These are phyloP conservation scores for Oegoconia quadripuncta DNA, from an alignment of 2,888 invertebrate genomes.

Conservation along the genomic window DNA sequence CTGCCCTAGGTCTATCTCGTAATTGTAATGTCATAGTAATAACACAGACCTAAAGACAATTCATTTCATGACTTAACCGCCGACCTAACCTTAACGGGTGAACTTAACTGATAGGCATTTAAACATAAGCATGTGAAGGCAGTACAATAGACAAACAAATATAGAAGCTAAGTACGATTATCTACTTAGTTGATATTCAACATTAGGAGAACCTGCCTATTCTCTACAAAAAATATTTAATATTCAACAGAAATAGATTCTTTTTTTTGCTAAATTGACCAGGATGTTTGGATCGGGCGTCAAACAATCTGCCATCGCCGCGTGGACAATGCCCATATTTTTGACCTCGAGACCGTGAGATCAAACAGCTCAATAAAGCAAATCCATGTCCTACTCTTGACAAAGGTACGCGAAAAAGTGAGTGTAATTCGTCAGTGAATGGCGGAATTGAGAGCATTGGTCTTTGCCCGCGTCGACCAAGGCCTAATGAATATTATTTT, in stretches of 20 bases:
- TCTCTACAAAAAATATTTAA: too few species aligned
- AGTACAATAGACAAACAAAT: not conserved
- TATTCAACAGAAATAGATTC: too few species aligned
- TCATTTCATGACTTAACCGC: slow-evolving; percentile 1
- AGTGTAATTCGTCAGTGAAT: slow-evolving; percentile 58
- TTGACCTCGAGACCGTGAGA: slow-evolving; percentile 34
- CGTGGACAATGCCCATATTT: slow-evolving; percentile 25
- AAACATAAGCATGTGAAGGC: slow-evolving; percentile 10
- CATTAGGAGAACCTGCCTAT: too few species aligned
- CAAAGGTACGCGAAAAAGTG: slow-evolving; percentile 26
- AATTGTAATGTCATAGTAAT: slow-evolving; percentile 4
- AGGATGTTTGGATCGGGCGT: not conserved
- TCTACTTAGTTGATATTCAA: too few species aligned
- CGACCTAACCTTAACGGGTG: slow-evolving; percentile 6
- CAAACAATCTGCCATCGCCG: slow-evolving; percentile 4
- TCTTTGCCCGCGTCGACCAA: slow-evolving; percentile 35
- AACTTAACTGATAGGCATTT: slow-evolving; percentile 8
- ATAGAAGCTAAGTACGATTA: too few species aligned
- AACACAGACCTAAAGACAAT: slow-evolving; percentile 1
- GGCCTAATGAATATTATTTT: slow-evolving; percentile 41
- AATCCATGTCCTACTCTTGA: slow-evolving; percentile 14
- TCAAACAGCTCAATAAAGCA: slow-evolving; percentile 23
- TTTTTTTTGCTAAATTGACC: too few species aligned
- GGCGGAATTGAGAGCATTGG: slow-evolving; percentile 56
- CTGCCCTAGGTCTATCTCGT: slow-evolving; percentile 6